These are phyloP conservation scores for Eristalis intricaria DNA, from an alignment of 2,888 invertebrate species.

Conservation along the genomic window DNA sequence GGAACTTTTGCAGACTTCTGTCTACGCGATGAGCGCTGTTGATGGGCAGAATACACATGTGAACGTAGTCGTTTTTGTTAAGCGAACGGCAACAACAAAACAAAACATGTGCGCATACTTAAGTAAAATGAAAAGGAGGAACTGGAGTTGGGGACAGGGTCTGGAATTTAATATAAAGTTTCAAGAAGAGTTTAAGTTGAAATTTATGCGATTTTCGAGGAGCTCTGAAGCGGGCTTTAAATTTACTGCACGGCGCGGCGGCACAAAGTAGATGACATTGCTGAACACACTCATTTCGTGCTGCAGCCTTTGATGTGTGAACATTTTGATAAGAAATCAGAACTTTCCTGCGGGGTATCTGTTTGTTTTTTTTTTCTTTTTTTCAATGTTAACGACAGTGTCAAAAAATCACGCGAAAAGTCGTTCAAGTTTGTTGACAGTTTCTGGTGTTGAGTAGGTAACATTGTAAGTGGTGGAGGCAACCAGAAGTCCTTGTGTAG, in stretches of 20 bases:
- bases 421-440: too few species aligned
- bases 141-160: neutral
- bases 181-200: neutral
- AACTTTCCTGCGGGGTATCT: neutral
- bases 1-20: slow-evolving; percentile 43
- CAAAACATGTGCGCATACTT: neutral
- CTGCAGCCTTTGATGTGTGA: neutral
- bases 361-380: neutral
- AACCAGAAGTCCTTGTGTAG: too few species aligned
- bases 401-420: too few species aligned
- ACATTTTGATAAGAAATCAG: neutral
- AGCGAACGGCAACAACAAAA: neutral
- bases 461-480: too few species aligned
- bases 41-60: neutral
- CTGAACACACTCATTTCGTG: neutral
- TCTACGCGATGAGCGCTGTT: neutral
- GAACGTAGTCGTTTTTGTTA: neutral
- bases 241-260: neutral
- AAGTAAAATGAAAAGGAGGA: neutral
- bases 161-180: neutral
- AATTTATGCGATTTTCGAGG: neutral
- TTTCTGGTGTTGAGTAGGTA: too few species aligned
- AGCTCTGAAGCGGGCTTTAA: neutral
- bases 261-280: neutral
- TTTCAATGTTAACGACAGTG: too few species aligned